Conservation (phyloP, 2,113 vertebrate genomes). For the Stegastes partitus region DNA sequence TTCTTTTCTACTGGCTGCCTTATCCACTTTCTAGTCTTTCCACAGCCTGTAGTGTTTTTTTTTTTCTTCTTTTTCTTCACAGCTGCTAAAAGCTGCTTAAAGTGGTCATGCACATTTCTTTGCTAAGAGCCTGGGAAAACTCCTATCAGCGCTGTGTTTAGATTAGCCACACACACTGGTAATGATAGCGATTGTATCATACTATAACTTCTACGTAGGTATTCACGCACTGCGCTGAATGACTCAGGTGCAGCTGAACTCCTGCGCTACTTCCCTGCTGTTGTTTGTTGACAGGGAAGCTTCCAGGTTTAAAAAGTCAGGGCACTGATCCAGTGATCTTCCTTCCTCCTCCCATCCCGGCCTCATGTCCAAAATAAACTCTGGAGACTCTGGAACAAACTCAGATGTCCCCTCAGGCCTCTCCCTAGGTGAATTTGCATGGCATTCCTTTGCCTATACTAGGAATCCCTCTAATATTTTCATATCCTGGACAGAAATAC, state of each 20-base stretch:
- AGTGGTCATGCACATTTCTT: slow-evolving; percentile 33
- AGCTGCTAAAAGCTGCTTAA: slow-evolving; percentile 60
- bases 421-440: slow-evolving; percentile 50
- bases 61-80: slow-evolving; percentile 38
- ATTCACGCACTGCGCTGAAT: not conserved
- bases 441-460: slow-evolving; percentile 56
- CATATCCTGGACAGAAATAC: slow-evolving; percentile 70
- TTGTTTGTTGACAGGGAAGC: slow-evolving; percentile 74
- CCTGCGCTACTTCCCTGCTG: slow-evolving; percentile 7
- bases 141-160: slow-evolving; percentile 54
- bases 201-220: not conserved
- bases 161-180: slow-evolving; percentile 36
- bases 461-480: slow-evolving; percentile 73
- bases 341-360: slow-evolving; percentile 61
- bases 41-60: slow-evolving; percentile 41
- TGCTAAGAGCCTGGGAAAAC: slow-evolving; percentile 34
- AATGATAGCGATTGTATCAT: slow-evolving; percentile 9
- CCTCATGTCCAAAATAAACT: slow-evolving; percentile 74
- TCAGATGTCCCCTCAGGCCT: slow-evolving; percentile 61
- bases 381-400: slow-evolving; percentile 45
- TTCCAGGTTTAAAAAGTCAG: slow-evolving; percentile 73
- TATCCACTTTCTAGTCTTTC: slow-evolving; percentile 55
- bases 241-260: slow-evolving; percentile 56
- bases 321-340: slow-evolving; percentile 61
- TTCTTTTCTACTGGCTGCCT: slow-evolving; percentile 63